Percentiles rank a stretch among this genome's conserved stretches.
Evolutionary conservation across 1,140 invertebrate genomes (phyloP).

Genomic region (Paraescarpia echinospica): DNA sequence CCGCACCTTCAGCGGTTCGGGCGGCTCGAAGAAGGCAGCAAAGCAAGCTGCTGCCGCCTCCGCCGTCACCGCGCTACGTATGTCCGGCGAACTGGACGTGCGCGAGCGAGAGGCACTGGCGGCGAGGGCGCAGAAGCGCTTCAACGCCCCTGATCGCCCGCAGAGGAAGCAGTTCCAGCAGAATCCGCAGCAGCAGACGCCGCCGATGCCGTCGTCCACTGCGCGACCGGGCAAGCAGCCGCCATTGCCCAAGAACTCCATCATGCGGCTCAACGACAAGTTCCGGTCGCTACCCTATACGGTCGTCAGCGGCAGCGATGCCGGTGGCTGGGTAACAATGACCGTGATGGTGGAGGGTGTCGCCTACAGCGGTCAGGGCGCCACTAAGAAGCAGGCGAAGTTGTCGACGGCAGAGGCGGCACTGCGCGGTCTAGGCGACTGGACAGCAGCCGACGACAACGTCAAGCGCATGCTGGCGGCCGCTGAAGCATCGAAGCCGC

Average conservation of each 20-base stretch:
- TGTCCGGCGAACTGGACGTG: not conserved
- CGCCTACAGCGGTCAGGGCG: not conserved
- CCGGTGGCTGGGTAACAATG: not conserved
- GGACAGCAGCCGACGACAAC: not conserved
- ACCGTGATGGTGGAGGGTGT: not conserved
- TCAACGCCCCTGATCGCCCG: not conserved
- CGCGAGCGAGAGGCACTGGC: not conserved
- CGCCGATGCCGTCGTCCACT: not conserved
- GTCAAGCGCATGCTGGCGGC: not conserved
- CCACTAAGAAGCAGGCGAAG: constrained; percentile 13
- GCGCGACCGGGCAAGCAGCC: not conserved
- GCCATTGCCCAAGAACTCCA: not conserved
- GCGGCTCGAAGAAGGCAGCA: not conserved
- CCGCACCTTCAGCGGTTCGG: not conserved
- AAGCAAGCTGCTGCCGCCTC: not conserved
- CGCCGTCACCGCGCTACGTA: not conserved
- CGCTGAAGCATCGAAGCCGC: not conserved
- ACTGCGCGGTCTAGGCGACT: not conserved
- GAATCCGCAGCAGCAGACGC: not conserved
- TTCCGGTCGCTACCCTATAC: not conserved
- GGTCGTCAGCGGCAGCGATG: not conserved
- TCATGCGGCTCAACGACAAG: constrained; percentile 13
- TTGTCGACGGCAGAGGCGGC: constrained; percentile 3
- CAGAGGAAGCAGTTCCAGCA: not conserved
- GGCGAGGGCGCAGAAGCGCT: not conserved